Base-by-base conservation (phyloP, 2,113 vertebrate species). In the Anarrhichthys ocellatus region DNA sequence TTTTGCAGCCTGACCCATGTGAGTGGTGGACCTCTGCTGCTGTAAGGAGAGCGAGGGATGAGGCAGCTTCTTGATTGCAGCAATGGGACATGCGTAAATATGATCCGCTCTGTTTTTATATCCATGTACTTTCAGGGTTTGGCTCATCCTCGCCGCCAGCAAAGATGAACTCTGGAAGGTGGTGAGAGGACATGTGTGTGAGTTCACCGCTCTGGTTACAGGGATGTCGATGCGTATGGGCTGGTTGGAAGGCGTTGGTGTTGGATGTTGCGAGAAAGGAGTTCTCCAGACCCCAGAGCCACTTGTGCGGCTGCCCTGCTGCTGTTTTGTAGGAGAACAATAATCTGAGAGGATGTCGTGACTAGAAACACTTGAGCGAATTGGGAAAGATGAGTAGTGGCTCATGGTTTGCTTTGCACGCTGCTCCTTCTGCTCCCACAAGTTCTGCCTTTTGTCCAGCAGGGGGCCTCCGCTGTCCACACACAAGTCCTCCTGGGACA, bases 191-290 rank as follows among this genome's bases (percentile, higher is more conserved):
- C 93, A 94, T 63, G 1, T 90, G 1, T 94, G 92, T 0, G 91
- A 11, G 20, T 93, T 93, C 6, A 84, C n/a, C 82, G 94, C 17
- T 92, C 88, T 76, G 93, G 88, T 84, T 90, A 97, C 0, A 83
- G 97, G 75, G 94, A 98, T 95, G 86, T 99, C 97, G n/a, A 97
- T 96, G 84, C 96, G 95, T 34, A 95, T 89, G 0, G 97, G 96
- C 84, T 97, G 97, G 38, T 94, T 87, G 24, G 94, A 70, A 0
- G 94, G 93, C 7, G 94, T 87, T 0, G 94, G 92, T 42, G 93
- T 87, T 1, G 95, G 90, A 15, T 93, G 93, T 69, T 93, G 92
- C 0, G 90, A 34, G 8, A 95, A 92, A 0, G 97, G 97, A 3
- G 96, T 96, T 87, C 96, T 97, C 97, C 97, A 99, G 0, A 96